Percentiles rank a stretch among this genome's conserved stretches.
Evolutionary conservation across 2,888 invertebrate species (phyloP).

Genomic region (Drosophila histrio): DNA sequence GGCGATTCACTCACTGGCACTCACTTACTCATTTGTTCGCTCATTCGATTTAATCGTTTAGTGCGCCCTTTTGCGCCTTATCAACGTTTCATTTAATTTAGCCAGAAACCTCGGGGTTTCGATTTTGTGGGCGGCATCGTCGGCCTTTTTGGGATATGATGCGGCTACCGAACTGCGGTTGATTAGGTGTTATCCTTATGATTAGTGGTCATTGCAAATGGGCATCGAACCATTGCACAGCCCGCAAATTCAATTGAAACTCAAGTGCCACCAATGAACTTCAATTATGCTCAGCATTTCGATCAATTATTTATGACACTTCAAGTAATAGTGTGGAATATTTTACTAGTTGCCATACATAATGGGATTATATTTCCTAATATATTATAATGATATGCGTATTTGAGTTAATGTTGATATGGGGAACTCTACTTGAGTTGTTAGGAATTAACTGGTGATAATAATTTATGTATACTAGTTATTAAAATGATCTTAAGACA

Average conservation of each 20-base stretch:
- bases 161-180: conserved; percentile 63
- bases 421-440: too few relatives aligned
- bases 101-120: conserved; percentile 48
- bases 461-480: too few relatives aligned
- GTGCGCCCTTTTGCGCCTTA: conserved; percentile 79
- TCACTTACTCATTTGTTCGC: conserved; percentile 73
- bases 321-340: not conserved
- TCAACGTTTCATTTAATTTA: conserved; percentile 80
- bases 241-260: conserved; percentile 45
- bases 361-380: not conserved
- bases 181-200: conserved; percentile 80
- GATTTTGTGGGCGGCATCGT: conserved; percentile 60
- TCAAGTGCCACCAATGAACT: conserved; percentile 29
- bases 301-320: conserved; percentile 49
- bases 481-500: too few relatives aligned
- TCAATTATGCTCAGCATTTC: conserved; percentile 38
- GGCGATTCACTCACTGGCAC: conserved; percentile 32
- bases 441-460: too few relatives aligned
- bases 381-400: not conserved
- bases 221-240: conserved; percentile 26
- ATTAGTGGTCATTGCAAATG: conserved; percentile 69
- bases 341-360: not conserved
- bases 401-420: not conserved
- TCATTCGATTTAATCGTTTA: conserved; percentile 80
- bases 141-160: conserved; percentile 37